Conservation (phyloP, 1,140 invertebrate species). For the Penaeus indicus region DNA sequence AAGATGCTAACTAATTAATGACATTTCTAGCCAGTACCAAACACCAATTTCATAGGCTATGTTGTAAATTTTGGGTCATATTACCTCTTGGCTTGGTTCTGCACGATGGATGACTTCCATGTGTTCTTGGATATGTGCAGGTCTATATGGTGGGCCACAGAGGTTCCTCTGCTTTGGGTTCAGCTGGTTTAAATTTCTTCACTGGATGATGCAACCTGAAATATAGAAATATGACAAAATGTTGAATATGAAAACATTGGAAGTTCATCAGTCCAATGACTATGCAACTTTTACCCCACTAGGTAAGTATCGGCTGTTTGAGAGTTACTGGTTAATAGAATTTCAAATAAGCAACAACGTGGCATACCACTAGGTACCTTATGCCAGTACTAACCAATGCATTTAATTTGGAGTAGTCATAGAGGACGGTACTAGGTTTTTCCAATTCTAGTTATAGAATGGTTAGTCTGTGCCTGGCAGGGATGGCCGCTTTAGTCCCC, state of each 20-base stretch:
- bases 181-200: constrained; percentile 80
- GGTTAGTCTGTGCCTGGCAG: constrained; percentile 57
- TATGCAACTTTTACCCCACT: no score
- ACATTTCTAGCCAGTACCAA: background rate
- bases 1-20: no score
- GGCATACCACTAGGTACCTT: background rate
- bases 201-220: constrained; percentile 82
- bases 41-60: background rate
- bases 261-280: no score
- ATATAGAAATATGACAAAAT: background rate
- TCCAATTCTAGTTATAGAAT: constrained; percentile 74
- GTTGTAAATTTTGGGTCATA: background rate
- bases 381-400: constrained; percentile 74
- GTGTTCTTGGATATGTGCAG: constrained; percentile 60
- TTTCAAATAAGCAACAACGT: background rate
- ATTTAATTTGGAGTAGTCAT: constrained; percentile 87
- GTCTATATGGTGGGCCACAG: constrained; percentile 66
- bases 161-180: constrained; percentile 65
- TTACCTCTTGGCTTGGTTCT: constrained; percentile 38
- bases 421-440: constrained; percentile 84
- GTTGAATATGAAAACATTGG: no score
- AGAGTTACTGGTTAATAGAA: background rate
- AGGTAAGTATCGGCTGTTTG: no score
- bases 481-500: constrained; percentile 57
- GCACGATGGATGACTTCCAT: constrained; percentile 35